Evolutionary conservation across 2,113 vertebrate genomes (phyloP).

Genomic region (Orcinus orca): DNA sequence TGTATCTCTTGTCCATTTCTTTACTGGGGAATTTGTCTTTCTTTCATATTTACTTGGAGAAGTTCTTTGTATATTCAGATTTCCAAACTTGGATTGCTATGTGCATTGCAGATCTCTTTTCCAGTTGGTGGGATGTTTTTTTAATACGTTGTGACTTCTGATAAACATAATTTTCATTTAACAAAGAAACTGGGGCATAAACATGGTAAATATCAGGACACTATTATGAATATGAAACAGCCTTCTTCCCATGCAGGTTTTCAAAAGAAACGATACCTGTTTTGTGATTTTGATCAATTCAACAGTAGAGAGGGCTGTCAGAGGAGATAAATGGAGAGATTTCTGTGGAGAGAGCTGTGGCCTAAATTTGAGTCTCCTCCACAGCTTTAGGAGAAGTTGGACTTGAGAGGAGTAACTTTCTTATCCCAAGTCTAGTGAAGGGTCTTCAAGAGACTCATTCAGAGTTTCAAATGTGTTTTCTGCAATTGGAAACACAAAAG

Average conservation of each 20-base stretch:
- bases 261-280: neutral
- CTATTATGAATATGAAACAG: neutral
- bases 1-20: neutral
- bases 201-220: neutral
- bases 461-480: neutral
- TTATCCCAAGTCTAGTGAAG: neutral
- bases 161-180: conserved; percentile 1
- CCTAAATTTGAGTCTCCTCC: neutral
- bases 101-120: neutral
- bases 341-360: neutral
- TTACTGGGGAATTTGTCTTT: neutral
- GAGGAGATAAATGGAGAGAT: neutral
- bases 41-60: neutral
- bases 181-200: neutral
- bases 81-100: neutral
- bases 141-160: conserved; percentile 8
- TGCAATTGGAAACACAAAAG: neutral
- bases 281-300: neutral
- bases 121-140: neutral
- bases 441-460: neutral
- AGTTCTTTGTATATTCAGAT: neutral
- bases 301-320: neutral
- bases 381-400: neutral
- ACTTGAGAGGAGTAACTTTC: neutral
- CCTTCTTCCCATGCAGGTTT: neutral